A percentile compares a stretch with the other conserved stretches of the same genome.
These are phyloP conservation scores for Epinotia brunnichana DNA, from an alignment of 2,888 invertebrate genomes.

Conservation along the genomic window DNA sequence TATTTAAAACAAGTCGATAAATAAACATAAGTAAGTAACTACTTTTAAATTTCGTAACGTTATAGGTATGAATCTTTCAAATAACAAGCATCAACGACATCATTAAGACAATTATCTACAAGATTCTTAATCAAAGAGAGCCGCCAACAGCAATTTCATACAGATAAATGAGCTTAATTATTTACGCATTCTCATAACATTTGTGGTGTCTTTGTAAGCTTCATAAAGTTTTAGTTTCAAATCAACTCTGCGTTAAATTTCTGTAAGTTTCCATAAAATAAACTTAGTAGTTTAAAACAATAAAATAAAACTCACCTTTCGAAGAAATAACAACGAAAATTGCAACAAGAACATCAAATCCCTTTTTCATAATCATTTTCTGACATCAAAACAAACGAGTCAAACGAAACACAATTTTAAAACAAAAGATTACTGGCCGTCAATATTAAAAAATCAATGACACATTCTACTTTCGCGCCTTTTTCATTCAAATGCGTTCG, in stretches of 20 bases:
- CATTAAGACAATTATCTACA: conserved; percentile 33
- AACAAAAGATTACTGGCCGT: conserved; percentile 24
- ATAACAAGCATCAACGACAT: conserved; percentile 6
- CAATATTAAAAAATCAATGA: conserved; percentile 52
- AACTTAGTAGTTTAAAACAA: neutral
- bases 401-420: conserved; percentile 50
- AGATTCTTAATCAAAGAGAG: conserved; percentile 34
- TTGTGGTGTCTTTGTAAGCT: neutral
- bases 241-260: neutral
- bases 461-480: conserved; percentile 64
- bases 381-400: conserved; percentile 50
- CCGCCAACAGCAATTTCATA: conserved; percentile 33
- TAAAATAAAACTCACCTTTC: conserved; percentile 54
- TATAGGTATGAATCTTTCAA: conserved; percentile 8
- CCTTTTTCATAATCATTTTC: conserved; percentile 37
- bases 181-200: neutral
- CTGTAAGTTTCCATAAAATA: too few relatives aligned
- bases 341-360: conserved; percentile 48
- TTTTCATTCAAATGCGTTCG: conserved; percentile 59
- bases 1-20: too few relatives aligned
- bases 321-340: conserved; percentile 49
- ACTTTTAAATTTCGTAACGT: neutral
- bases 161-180: conserved; percentile 17
- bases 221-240: neutral
- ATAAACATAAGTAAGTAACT: neutral